Evolutionary conservation across 35 echinoderm and acorn worm genomes (phyloP), one percentile per base, ranked within the genome.

Genomic region (Strongylocentrotus purpuratus): DNA sequence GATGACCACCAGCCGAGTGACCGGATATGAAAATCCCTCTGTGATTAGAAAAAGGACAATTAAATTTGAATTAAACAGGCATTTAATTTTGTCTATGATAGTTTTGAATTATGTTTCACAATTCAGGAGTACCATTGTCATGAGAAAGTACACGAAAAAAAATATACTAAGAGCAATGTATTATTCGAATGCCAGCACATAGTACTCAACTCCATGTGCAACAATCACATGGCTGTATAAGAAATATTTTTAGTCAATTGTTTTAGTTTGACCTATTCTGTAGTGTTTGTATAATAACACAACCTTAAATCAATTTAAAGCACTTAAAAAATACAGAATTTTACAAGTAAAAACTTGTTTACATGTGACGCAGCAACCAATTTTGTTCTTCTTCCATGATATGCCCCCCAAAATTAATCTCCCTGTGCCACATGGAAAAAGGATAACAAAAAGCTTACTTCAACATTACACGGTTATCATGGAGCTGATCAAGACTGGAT

Each of bases 1-100:
- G 96, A 22, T 97, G 96, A 94, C 96, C 96, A 10, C 96, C 96
- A 45, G 96, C 96, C 20, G 95, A 97, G 65, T 97, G 96, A 59
- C 96, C 96, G n/a, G 65, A 86, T 25, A 97, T 87, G 87, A 94
- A 95, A 50, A 97, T 9, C 60, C 95, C 92, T 90, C 96, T 97
- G 48, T 15, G 92, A 96, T 18, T 45, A 14, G 46, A 12, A 92
- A 45, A 13, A 22, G 12, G 32, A 45, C 32, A 22, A 92, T 17
- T n/a, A 0, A 17, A 45, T 17, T 45, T 8, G 25, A 32, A 92
- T 25, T 92, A 13, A 32, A 45, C 6, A 92, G 45, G 20, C n/a
- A n/a, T n/a, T n/a, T n/a, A n/a, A n/a, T n/a, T n/a, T n/a, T n/a
- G n/a, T n/a, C n/a, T n/a, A n/a, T n/a, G n/a, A n/a, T n/a, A n/a